Evolutionary conservation across 2,888 invertebrate species (phyloP).

Genomic region (Ditylenchus weischeri): DNA sequence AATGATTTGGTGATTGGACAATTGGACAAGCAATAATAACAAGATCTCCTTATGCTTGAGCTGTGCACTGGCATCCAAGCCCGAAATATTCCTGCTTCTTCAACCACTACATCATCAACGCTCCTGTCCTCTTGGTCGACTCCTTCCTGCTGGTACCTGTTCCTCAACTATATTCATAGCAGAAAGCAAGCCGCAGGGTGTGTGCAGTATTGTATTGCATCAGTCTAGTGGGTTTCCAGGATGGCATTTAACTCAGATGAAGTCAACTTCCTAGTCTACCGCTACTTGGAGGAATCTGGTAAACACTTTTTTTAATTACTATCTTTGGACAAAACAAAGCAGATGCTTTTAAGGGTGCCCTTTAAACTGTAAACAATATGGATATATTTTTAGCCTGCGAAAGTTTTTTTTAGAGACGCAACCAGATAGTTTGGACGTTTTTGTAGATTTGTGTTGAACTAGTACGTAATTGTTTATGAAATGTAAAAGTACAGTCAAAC

Average conservation of each 20-base stretch:
- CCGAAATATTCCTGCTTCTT: background rate
- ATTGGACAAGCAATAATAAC: too few relatives aligned
- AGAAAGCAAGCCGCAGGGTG: background rate
- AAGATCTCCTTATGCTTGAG: constrained; percentile 6
- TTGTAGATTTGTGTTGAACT: too few relatives aligned
- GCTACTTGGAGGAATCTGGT: constrained; percentile 98
- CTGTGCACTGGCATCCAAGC: background rate
- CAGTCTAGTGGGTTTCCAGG: background rate
- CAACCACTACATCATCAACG: background rate
- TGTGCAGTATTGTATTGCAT: background rate
- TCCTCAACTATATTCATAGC: background rate
- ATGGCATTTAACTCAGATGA: constrained; percentile 69
- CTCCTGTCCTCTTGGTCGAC: background rate
- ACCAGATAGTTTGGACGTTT: too few relatives aligned
- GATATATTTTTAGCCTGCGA: too few relatives aligned
- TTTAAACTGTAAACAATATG: too few relatives aligned
- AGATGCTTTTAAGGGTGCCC: too few relatives aligned
- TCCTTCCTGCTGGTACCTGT: background rate
- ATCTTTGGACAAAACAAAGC: constrained; percentile 6
- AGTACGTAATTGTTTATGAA: too few relatives aligned
- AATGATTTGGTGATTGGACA: too few relatives aligned
- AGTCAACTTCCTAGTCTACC: constrained; percentile 95
- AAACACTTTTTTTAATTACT: constrained; percentile 51
- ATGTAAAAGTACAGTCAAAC: too few relatives aligned
- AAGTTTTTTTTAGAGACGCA: too few relatives aligned